Conservation (phyloP, 53 echinoderm and acorn worm genomes). For the Temnopleurus reevesii region DNA sequence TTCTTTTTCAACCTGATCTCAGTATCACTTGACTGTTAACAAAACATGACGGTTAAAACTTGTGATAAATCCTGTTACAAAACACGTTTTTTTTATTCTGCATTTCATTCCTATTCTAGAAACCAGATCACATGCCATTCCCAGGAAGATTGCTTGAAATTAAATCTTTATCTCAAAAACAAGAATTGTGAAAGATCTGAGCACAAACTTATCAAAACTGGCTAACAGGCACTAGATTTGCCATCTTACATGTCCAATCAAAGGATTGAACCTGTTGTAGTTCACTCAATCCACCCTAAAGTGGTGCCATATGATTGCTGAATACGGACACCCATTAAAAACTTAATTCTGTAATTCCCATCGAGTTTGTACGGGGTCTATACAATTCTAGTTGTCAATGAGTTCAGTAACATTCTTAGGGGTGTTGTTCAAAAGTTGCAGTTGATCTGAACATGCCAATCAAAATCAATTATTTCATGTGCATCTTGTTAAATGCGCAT, state of each 20-base stretch:
- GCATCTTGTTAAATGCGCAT: no score
- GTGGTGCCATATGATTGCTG: no score
- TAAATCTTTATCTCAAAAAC: constrained; percentile 8
- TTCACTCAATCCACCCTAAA: neutral
- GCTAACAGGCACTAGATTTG: constrained; percentile 7
- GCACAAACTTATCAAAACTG: neutral
- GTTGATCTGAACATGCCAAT: no score
- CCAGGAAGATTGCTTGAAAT: constrained; percentile 34
- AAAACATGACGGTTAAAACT: no score
- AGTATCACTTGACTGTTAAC: neutral
- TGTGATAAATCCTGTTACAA: neutral
- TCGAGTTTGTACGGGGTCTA: no score
- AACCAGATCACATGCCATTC: neutral
- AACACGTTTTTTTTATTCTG: neutral
- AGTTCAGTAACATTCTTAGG: no score
- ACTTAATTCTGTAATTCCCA: no score
- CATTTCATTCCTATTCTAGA: neutral
- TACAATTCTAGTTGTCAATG: no score
- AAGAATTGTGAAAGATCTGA: neutral
- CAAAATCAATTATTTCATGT: no score
- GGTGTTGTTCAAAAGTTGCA: no score
- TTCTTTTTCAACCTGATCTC: neutral
- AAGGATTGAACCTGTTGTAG: neutral
- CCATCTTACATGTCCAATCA: constrained; percentile 10
- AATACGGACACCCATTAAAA: no score